These are phyloP conservation scores for Drosophila greeni DNA, from an alignment of 2,888 invertebrate genomes.

Conservation along the genomic window DNA sequence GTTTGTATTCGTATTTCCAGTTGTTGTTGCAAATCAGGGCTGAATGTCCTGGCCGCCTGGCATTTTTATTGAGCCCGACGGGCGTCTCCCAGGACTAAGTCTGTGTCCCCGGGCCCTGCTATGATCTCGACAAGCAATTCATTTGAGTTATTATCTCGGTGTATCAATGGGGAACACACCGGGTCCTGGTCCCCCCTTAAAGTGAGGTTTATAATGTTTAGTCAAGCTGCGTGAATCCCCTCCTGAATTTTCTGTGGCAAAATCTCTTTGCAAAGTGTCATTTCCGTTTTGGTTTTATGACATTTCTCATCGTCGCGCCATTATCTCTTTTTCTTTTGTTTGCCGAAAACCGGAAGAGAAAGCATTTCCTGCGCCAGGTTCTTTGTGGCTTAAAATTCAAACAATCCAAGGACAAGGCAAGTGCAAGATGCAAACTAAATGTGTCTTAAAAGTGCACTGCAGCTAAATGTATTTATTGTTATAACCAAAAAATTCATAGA, in stretches of 20 bases:
- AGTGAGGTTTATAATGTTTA: slow-evolving; percentile 23
- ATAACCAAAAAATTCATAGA: background rate
- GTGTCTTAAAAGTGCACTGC: background rate
- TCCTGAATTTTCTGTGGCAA: slow-evolving; percentile 22
- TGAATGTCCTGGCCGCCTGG: slow-evolving; percentile 45
- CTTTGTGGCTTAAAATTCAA: slow-evolving; percentile 24
- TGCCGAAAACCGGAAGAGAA: slow-evolving; percentile 25
- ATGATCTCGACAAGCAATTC: slow-evolving; percentile 52
- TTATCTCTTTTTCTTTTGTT: slow-evolving; percentile 47
- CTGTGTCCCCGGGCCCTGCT: slow-evolving; percentile 5
- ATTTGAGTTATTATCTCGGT: slow-evolving; percentile 64
- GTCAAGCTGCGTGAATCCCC: slow-evolving; percentile 13
- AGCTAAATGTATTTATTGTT: slow-evolving; percentile 3
- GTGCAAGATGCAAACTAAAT: slow-evolving; percentile 14
- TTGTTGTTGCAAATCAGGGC: slow-evolving; percentile 53
- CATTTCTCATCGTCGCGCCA: slow-evolving; percentile 39
- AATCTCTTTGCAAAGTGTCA: slow-evolving; percentile 37
- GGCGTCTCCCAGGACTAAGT: slow-evolving; percentile 16
- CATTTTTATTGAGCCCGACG: slow-evolving; percentile 44
- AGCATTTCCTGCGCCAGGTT: slow-evolving; percentile 41
- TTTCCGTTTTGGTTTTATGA: slow-evolving; percentile 49
- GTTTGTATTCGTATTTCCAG: slow-evolving; percentile 10
- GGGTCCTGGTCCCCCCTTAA: background rate
- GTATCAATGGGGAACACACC: slow-evolving; percentile 43
- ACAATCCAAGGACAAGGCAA: background rate